Conservation (phyloP, 2,888 invertebrate species). For the Lysandra bellargus region DNA sequence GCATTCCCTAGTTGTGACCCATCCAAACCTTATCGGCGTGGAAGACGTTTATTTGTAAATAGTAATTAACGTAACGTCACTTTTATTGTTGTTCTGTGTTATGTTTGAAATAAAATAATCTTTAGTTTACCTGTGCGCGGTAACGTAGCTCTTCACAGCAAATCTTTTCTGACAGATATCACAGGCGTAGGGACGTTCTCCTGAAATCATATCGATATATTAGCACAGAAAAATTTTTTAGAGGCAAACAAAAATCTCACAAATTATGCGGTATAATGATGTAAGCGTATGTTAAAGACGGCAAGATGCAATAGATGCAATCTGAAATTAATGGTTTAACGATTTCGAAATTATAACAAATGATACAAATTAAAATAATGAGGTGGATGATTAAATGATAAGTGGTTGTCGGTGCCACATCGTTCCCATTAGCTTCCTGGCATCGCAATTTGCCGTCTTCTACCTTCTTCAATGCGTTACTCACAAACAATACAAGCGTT, state of each 20-base stretch:
- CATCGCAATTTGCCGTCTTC: conserved; percentile 78
- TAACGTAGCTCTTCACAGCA: conserved; percentile 90
- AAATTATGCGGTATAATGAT: conserved; percentile 32
- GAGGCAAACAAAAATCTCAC: conserved; percentile 29
- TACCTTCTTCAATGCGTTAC: conserved; percentile 42
- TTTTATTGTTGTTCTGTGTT: too few relatives aligned
- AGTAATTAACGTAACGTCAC: too few relatives aligned
- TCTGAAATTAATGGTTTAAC: conserved; percentile 71
- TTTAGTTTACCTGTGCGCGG: conserved; percentile 83
- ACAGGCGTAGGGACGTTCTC: conserved; percentile 88
- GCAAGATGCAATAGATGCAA: conserved; percentile 76
- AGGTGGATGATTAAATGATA: conserved; percentile 61
- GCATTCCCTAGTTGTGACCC: too few relatives aligned
- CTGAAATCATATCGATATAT: conserved; percentile 57
- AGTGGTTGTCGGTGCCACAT: conserved; percentile 77
- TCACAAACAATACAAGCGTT: conserved; percentile 25
- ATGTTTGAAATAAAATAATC: background rate
- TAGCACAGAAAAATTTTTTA: background rate
- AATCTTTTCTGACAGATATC: conserved; percentile 90
- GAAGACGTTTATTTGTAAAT: too few relatives aligned
- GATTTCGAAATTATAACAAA: conserved; percentile 62
- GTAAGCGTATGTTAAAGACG: conserved; percentile 73
- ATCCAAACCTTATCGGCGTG: too few relatives aligned
- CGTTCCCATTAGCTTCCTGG: conserved; percentile 59
- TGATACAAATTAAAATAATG: conserved; percentile 61